Percentiles rank a stretch among this genome's conserved stretches.
These are phyloP conservation scores for Halcyon senegalensis DNA, from an alignment of 2,113 vertebrate species.

Conservation along the genomic window DNA sequence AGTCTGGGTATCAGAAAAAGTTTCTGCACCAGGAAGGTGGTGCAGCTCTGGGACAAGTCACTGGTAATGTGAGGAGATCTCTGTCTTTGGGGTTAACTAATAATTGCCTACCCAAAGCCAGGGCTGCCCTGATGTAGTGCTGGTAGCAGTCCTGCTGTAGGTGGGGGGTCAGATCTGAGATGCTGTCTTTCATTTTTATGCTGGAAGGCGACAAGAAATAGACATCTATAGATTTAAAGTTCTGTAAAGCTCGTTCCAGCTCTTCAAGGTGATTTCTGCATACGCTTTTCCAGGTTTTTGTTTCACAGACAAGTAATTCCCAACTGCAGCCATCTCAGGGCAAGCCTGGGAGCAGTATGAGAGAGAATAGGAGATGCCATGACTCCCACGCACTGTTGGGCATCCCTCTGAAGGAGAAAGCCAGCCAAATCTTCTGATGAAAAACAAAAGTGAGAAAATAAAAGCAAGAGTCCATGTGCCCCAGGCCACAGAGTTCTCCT, in stretches of 20 bases:
- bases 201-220: not conserved
- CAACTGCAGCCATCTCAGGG: not conserved
- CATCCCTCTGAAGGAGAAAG: not conserved
- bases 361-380: not conserved
- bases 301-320: not conserved
- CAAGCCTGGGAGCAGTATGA: not conserved
- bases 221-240: not conserved
- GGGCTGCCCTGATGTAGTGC: accelerated
- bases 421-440: not conserved
- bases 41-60: not conserved
- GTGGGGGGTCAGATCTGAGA: not conserved
- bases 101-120: not conserved
- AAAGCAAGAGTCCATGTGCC: not conserved
- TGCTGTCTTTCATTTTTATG: not conserved
- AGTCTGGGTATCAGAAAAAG: accelerated
- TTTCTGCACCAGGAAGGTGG: not conserved
- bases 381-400: not conserved
- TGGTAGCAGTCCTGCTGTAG: not conserved
- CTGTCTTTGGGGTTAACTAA: not conserved
- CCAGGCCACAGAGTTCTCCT: not conserved
- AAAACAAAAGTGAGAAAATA: not conserved
- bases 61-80: not conserved
- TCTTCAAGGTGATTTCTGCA: not conserved
- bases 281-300: not conserved
- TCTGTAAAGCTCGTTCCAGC: not conserved